These are phyloP conservation scores for Diuraphis noxia DNA, from an alignment of 1,140 invertebrate genomes.

Conservation along the genomic window DNA sequence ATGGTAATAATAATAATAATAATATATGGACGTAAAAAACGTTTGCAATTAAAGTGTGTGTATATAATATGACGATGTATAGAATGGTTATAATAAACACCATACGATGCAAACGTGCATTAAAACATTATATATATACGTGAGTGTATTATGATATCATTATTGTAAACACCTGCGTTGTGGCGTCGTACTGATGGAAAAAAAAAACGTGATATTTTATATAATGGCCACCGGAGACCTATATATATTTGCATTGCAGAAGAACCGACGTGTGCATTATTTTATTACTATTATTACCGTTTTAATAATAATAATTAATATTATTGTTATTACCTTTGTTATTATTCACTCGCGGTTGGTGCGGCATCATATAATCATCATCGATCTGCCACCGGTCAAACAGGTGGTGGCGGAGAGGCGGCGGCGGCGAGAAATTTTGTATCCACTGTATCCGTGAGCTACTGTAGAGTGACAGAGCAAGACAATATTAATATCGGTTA, in stretches of 20 bases:
- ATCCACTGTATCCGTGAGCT: neutral
- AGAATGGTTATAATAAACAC: neutral
- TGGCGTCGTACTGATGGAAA: neutral
- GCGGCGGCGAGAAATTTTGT: neutral
- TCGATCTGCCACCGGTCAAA: neutral
- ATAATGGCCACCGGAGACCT: slow-evolving; percentile 1
- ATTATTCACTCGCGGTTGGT: neutral
- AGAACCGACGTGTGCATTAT: neutral
- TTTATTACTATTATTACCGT: neutral
- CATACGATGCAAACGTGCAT: neutral
- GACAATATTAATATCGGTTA: neutral
- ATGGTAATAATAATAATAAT: neutral
- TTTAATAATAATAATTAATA: neutral
- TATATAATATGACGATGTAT: neutral
- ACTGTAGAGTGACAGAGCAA: neutral
- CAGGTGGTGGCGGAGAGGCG: neutral
- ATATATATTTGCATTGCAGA: neutral
- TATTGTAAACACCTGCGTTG: slow-evolving; percentile 20
- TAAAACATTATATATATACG: neutral
- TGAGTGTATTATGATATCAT: neutral
- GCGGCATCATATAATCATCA: no score
- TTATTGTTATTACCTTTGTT: neutral
- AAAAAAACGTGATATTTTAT: slow-evolving; percentile 3
- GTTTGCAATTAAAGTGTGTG: neutral
- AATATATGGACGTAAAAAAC: neutral